Evolutionary conservation across 2,888 invertebrate species (phyloP), one percentile per base, ranked within the genome.

Genomic region (Andrena dorsata): DNA sequence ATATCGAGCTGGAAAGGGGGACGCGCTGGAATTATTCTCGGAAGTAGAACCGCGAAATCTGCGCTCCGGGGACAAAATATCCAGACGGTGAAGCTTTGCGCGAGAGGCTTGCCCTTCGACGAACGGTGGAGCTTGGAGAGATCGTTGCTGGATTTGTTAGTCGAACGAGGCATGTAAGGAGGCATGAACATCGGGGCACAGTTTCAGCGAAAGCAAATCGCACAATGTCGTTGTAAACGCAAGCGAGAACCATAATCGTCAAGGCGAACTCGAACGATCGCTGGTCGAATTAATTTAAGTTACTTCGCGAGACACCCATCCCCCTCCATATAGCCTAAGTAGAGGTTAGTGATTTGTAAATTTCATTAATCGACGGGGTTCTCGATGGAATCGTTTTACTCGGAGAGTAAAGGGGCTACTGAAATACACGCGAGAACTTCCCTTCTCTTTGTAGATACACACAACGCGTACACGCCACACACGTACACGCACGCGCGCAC

Each of bases 371-470:
- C 76, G 78, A 81, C 74, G 68, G 16, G 53, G 72, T 78, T 76
- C 47, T 74, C 23, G 66, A 76, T 51, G 28, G 47, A 60, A 68
- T 61, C 35, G 65, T 75, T 70, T 80, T 65, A 60, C 73, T 81
- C 72, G 32, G 69, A 35, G 63, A 81, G 77, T 79, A 56, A 77
- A 64, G 53, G 26, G 58, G 13, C 49, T 30, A 20, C 20, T n/a
- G 63, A n/a, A 13, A 28, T 10, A 32, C 28, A 65, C 70, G 75
- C 71, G 71, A 68, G 23, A 26, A 32, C 41, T 63, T 63, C 51
- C 56, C 53, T 76, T 82, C 85, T 89, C 80, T 88, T 88, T 92
- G 91, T 92, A 92, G 90, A 92, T 92, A 92, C 20, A 66, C 71
- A 69, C 61, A 13, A 49, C 32, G 30, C 47, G 56, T 4, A 20